phyloP scores from a whole-genome alignment of 2,113 vertebrate genomes.

The Oceanites oceanicus region DNA sequence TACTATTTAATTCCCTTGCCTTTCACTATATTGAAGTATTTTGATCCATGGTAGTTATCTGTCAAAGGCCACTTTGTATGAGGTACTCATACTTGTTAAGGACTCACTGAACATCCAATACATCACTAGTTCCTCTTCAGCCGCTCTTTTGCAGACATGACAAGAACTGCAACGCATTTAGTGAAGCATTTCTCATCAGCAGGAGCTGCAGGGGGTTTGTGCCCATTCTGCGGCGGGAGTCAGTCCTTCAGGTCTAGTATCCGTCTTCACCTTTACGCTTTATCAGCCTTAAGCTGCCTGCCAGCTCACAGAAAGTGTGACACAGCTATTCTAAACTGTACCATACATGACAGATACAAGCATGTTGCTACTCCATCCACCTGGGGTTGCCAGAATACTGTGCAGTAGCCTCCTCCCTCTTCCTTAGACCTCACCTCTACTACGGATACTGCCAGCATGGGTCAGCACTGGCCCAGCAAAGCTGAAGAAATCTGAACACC shows the following conservation, averaged over 20 bases:
- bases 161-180: background rate
- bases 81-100: background rate
- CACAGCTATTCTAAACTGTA: background rate
- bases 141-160: background rate
- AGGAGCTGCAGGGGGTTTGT: background rate
- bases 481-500: background rate
- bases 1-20: background rate
- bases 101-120: background rate
- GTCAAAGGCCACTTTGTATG: constrained; percentile 1
- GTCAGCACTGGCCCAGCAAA: background rate
- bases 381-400: background rate
- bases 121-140: background rate
- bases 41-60: background rate
- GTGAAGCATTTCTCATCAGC: background rate
- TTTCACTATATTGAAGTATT: constrained; percentile 8
- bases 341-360: background rate
- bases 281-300: background rate
- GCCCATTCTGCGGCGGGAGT: background rate
- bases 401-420: background rate
- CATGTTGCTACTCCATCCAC: background rate
- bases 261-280: background rate
- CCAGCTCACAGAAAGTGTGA: background rate
- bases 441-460: fast-evolving
- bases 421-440: background rate
- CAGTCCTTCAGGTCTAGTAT: background rate